phyloP scores from a whole-genome alignment of 2,797 vertebrate species.

The Tamandua tetradactyla region DNA sequence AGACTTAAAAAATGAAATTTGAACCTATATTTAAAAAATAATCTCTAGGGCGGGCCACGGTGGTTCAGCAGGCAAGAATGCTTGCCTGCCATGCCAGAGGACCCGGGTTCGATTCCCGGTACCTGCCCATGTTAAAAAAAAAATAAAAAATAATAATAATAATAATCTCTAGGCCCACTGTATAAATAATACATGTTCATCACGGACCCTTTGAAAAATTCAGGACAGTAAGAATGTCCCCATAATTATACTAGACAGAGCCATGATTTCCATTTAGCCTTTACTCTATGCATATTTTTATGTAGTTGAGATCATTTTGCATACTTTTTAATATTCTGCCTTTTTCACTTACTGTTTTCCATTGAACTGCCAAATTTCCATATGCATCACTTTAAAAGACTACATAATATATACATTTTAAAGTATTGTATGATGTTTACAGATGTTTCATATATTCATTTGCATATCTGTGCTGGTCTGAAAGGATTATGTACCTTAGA shows the following conservation, averaged over 20 bases:
- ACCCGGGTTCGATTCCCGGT: too few species aligned
- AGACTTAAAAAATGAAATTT: not conserved
- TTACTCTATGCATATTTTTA: not conserved
- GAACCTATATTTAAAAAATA: not conserved
- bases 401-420: not conserved
- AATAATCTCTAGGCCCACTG: not conserved
- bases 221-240: not conserved
- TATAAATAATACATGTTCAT: not conserved
- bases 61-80: too few species aligned
- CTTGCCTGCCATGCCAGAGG: too few species aligned
- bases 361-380: not conserved
- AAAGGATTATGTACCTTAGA: too few species aligned
- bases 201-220: not conserved
- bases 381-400: not conserved
- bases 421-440: not conserved
- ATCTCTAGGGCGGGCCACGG: too few species aligned
- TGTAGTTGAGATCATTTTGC: not conserved
- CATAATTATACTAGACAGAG: not conserved
- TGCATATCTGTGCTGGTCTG: too few species aligned
- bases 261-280: conserved; percentile 1
- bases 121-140: too few species aligned
- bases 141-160: too few species aligned
- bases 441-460: not conserved
- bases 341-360: not conserved
- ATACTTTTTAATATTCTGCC: not conserved